phyloP scores from a whole-genome alignment of 2,797 vertebrate genomes.

The Acrossocheilus wenchowensis region DNA sequence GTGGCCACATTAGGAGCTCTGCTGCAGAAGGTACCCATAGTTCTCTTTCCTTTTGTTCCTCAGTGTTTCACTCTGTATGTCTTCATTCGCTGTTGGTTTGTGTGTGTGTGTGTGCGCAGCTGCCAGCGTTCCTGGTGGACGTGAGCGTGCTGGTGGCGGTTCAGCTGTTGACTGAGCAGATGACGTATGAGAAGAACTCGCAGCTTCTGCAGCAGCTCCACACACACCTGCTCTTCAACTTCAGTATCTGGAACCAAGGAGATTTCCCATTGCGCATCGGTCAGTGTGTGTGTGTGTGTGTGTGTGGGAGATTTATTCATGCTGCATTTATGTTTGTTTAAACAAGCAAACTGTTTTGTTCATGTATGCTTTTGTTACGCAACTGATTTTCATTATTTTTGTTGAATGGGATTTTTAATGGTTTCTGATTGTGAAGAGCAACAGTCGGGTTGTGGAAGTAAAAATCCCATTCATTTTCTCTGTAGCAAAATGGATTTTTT shows the following conservation, averaged over 20 bases:
- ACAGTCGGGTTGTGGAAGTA: not conserved
- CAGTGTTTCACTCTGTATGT: not conserved
- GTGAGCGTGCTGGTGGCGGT: slow-evolving; percentile 92
- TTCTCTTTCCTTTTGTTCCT: not conserved
- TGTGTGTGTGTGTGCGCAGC: slow-evolving; percentile 70
- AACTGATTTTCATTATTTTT: not conserved
- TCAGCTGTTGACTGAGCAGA: slow-evolving; percentile 93
- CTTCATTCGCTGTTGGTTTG: slow-evolving; percentile 41
- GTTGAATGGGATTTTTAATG: not conserved
- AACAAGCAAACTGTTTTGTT: not conserved
- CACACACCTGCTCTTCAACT: slow-evolving; percentile 93
- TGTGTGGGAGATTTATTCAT: not conserved
- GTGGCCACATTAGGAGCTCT: slow-evolving; percentile 87
- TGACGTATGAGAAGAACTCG: slow-evolving; percentile 89
- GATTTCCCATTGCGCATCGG: slow-evolving; percentile 96
- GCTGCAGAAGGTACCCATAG: slow-evolving; percentile 86
- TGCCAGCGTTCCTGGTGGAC: slow-evolving; percentile 88
- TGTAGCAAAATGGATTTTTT: rapidly evolving
- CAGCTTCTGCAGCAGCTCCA: slow-evolving; percentile 92
- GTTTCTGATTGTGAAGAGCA: not conserved
- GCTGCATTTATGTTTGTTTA: not conserved
- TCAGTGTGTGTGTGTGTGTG: slow-evolving; percentile 61
- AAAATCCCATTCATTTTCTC: not conserved
- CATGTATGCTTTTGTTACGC: slow-evolving; percentile 20
- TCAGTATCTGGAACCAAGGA: slow-evolving; percentile 96